Percentiles rank a stretch among this genome's conserved stretches.
Conservation (phyloP, 2,113 vertebrate species). For the Hepsetus odoe region DNA sequence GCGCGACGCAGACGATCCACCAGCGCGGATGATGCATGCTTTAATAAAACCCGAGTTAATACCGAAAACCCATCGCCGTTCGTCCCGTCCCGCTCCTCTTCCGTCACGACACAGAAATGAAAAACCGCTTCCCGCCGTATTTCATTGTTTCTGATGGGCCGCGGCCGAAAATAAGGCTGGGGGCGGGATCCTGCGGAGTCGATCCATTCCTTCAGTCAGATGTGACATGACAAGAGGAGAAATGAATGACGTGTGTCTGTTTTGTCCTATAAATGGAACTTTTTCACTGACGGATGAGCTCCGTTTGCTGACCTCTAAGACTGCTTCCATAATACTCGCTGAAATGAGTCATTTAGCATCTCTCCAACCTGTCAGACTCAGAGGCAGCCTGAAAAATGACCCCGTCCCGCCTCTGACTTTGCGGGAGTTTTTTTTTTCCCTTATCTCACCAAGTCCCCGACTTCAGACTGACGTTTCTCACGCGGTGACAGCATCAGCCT, state of each 20-base stretch:
- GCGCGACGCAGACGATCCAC: background rate
- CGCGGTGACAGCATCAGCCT: too few species aligned
- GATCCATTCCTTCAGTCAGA: conserved; percentile 28
- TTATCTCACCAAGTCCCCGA: too few species aligned
- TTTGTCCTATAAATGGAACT: conserved; percentile 39
- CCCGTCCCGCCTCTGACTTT: conserved; percentile 14
- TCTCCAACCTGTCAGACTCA: conserved; percentile 10
- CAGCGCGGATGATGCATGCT: conserved; percentile 9
- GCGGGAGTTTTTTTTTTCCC: conserved; percentile 18
- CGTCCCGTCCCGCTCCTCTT: conserved; percentile 1
- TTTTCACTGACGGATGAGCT: conserved; percentile 36
- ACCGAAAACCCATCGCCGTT: background rate
- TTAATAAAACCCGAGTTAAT: conserved; percentile 33
- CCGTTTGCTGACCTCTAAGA: conserved; percentile 23
- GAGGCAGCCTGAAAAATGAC: conserved; percentile 23
- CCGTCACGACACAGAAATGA: conserved; percentile 4
- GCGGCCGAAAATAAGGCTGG: background rate
- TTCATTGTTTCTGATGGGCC: background rate
- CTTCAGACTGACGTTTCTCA: too few species aligned
- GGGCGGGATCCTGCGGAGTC: conserved; percentile 11
- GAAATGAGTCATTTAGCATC: conserved; percentile 28
- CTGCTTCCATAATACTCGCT: conserved; percentile 33
- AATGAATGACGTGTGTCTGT: conserved; percentile 24
- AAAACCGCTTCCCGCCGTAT: background rate
- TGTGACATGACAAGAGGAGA: conserved; percentile 30